phyloP scores from a whole-genome alignment of 1,140 invertebrate species.

The Scaptodrosophila lebanonensis region DNA sequence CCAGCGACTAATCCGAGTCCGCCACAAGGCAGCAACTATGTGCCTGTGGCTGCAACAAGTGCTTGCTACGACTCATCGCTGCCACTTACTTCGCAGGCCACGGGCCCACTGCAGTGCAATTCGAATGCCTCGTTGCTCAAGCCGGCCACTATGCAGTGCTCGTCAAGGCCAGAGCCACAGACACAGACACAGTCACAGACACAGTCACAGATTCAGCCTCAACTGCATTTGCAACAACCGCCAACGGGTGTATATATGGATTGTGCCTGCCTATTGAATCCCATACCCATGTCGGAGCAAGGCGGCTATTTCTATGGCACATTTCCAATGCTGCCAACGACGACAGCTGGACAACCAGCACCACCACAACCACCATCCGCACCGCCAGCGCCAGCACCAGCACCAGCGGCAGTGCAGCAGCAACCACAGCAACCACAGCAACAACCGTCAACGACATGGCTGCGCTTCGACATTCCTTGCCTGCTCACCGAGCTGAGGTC shows the following conservation, averaged over 20 bases:
- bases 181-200: neutral
- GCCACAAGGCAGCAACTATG: neutral
- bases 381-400: neutral
- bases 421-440: constrained; percentile 3
- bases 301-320: too few species aligned
- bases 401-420: neutral
- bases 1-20: neutral
- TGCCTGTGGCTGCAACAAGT: neutral
- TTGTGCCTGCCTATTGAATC: too few species aligned
- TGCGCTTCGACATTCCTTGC: constrained; percentile 29
- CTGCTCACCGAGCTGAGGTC: constrained; percentile 10
- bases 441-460: neutral
- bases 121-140: neutral
- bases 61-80: too few species aligned
- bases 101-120: neutral
- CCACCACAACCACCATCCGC: neutral
- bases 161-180: neutral
- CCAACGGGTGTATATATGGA: too few species aligned
- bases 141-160: neutral
- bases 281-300: too few species aligned
- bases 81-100: neutral
- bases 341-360: too few species aligned
- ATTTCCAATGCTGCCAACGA: too few species aligned
- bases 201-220: neutral
- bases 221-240: neutral